phyloP scores from a whole-genome alignment of 2,797 vertebrate genomes.

The Alosa sapidissima region DNA sequence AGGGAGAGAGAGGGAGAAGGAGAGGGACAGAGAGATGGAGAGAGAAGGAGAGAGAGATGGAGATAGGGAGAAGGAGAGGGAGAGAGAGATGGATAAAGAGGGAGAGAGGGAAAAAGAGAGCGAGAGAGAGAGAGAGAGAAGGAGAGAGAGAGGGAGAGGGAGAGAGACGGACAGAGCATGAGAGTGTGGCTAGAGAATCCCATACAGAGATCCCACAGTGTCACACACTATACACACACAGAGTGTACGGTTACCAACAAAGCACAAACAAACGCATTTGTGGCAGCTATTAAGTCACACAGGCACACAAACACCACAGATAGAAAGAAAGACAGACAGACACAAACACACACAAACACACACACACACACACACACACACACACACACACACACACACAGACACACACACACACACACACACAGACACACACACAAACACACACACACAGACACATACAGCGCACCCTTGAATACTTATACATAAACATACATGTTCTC shows the following conservation, averaged over 20 bases:
- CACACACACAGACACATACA: neutral
- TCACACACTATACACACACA: constrained; percentile 15
- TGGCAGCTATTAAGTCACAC: neutral
- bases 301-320: neutral
- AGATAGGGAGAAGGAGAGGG: neutral
- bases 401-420: neutral
- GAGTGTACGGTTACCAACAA: neutral
- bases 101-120: neutral
- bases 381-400: neutral
- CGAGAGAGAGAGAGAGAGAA: neutral
- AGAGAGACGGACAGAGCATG: neutral
- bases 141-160: neutral
- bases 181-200: constrained; percentile 8
- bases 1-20: neutral
- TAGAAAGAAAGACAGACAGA: neutral
- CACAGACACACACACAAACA: neutral
- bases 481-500: neutral
- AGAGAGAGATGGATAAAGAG: neutral
- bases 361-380: neutral
- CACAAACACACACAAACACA: neutral
- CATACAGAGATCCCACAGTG: neutral
- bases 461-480: neutral
- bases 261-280: constrained; percentile 21
- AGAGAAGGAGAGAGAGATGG: neutral
- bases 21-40: neutral